Base-by-base conservation (phyloP, 2,113 vertebrate genomes). In the Sinosuthora webbiana region DNA sequence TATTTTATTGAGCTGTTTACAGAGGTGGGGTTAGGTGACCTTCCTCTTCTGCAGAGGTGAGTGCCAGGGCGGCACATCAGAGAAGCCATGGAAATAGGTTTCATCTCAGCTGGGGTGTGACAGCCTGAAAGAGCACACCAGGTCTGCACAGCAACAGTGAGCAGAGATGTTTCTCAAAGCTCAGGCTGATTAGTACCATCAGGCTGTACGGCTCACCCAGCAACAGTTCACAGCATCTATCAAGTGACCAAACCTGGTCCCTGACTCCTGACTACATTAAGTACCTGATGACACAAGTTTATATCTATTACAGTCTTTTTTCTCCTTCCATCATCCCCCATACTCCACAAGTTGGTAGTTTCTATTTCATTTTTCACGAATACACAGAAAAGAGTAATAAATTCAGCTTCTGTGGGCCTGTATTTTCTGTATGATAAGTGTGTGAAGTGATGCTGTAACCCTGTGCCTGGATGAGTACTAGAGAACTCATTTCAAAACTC, bases 241-340 rank as follows among this genome's bases (percentile, higher is more conserved):
- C 53, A 50, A 56, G 17, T 16, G n/a, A 56, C 35, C 69, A 68
- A 33, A 68, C 20, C 49, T 23, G 11, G 35, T 11, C 6, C 35
- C 23, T 52, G 42, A 41, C 52, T 85, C 44, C 77, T 74, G 44
- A 28, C 23, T 41, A 13, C 2, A 0, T 33, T 30, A 89, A 77
- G 37, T 57, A 49, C 76, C 42, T 69, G 37, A n/a, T 5, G n/a
- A 79, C 18, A 41, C 4, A 59, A 59, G 13, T 49, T 75, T 57
- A 0, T 31, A 31, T 13, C 45, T 35, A 7, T 44, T 39, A 42
- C 1, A 1, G 23, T 12, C 33, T 33, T 21, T 55, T 31, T 52
- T 91, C 45, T 87, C 33, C 44, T 42, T 64, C 75, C 44, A 65
- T 42, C 31, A 56, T 2, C 1, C 2, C 21, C 10, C 33, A 19